Evolutionary conservation across 2,113 vertebrate genomes (phyloP).

Genomic region (Verasper variegatus): DNA sequence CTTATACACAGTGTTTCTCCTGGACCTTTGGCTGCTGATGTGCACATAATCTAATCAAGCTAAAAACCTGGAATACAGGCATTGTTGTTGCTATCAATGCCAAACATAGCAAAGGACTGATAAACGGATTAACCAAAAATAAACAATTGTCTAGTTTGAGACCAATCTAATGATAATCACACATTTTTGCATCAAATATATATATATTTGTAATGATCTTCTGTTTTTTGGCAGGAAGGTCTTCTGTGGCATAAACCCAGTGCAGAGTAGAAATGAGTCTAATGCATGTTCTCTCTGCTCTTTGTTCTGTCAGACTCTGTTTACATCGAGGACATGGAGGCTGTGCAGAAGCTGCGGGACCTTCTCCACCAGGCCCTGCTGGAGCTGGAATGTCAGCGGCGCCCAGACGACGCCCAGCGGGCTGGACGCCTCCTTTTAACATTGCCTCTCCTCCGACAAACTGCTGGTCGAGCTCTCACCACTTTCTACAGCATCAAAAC

Average conservation of each 20-base stretch:
- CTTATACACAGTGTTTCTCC: no score
- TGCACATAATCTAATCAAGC: no score
- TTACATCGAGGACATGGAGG: slow-evolving; percentile 92
- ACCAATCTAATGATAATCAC: no score
- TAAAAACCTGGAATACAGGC: no score
- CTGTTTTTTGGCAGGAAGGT: no score
- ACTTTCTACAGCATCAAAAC: slow-evolving; percentile 94
- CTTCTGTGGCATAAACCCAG: background rate
- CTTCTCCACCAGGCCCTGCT: slow-evolving; percentile 91
- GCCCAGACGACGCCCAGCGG: slow-evolving; percentile 85
- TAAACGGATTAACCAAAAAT: no score
- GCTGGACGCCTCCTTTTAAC: slow-evolving; percentile 91
- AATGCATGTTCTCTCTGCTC: background rate
- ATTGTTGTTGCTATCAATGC: no score
- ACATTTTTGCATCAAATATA: no score
- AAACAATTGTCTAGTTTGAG: no score
- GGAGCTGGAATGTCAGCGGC: slow-evolving; percentile 87
- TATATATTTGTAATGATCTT: no score
- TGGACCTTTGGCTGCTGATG: no score
- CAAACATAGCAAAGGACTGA: no score
- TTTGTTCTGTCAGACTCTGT: slow-evolving; percentile 85
- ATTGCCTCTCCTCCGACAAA: slow-evolving; percentile 91
- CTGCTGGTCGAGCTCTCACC: slow-evolving; percentile 89
- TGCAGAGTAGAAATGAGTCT: background rate
- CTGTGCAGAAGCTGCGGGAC: slow-evolving; percentile 91